These are phyloP conservation scores for Heterodera schachtii DNA, from an alignment of 1,140 invertebrate genomes.

Conservation along the genomic window DNA sequence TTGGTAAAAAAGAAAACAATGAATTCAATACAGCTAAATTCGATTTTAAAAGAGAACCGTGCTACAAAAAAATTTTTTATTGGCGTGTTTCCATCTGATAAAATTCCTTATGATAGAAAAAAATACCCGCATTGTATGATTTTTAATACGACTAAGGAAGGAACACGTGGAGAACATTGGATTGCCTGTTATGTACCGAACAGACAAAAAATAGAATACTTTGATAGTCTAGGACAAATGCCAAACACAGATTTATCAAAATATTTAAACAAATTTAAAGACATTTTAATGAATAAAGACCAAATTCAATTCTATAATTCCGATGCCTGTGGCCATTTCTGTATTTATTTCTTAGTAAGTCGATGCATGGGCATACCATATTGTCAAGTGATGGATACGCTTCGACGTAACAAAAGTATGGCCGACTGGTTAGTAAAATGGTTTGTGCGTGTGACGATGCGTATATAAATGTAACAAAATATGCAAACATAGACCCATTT, in stretches of 20 bases:
- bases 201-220: no score
- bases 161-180: no score
- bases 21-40: no score
- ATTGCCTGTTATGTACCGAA: no score
- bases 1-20: no score
- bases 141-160: no score
- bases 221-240: neutral
- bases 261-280: conserved; percentile 6
- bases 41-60: no score
- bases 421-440: neutral
- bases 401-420: neutral
- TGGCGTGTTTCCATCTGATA: no score
- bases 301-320: neutral
- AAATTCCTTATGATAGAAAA: no score
- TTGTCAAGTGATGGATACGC: neutral
- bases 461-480: neutral
- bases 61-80: no score
- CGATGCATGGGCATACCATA: neutral
- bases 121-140: no score
- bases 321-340: conserved; percentile 10
- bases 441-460: neutral
- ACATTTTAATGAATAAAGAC: neutral
- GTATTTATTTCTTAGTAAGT: conserved; percentile 7
- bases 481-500: neutral
- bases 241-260: neutral